Conservation (phyloP, 2,888 invertebrate species). For the Caenorhabditis macrosperma region DNA sequence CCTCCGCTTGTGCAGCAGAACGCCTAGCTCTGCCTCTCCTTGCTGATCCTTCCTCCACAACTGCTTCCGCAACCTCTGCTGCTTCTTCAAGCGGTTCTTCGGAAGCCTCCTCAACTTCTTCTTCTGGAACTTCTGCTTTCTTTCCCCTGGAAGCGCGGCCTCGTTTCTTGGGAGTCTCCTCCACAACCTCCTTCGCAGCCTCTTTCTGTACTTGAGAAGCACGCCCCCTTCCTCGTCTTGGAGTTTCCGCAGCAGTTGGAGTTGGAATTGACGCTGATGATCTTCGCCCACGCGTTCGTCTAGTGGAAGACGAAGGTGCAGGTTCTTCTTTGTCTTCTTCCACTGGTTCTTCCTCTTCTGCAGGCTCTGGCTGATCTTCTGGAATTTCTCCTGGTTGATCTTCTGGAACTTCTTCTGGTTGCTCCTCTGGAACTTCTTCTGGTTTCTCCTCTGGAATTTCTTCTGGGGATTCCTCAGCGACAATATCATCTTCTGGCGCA, state of each 20-base stretch:
- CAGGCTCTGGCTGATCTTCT: conserved; percentile 1
- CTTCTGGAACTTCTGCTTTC: conserved; percentile 17
- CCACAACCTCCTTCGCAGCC: background rate
- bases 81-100: no score
- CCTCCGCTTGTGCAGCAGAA: conserved; percentile 1
- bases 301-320: background rate
- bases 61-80: conserved; percentile 1
- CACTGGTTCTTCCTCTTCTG: conserved; percentile 1
- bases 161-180: conserved; percentile 10
- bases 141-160: conserved; percentile 21
- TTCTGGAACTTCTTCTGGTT: conserved; percentile 9
- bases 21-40: background rate
- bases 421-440: conserved; percentile 15
- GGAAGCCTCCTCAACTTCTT: conserved; percentile 33
- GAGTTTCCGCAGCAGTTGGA: conserved; percentile 1
- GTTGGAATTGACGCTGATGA: background rate
- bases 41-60: background rate
- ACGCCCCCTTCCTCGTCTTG: conserved; percentile 12
- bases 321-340: background rate
- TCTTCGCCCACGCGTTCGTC: conserved; percentile 6
- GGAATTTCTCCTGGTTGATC: conserved; percentile 4
- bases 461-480: background rate
- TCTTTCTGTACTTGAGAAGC: background rate
- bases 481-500: background rate
- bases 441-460: background rate